Conservation (phyloP, 2,113 vertebrate species). For the Ictalurus furcatus region DNA sequence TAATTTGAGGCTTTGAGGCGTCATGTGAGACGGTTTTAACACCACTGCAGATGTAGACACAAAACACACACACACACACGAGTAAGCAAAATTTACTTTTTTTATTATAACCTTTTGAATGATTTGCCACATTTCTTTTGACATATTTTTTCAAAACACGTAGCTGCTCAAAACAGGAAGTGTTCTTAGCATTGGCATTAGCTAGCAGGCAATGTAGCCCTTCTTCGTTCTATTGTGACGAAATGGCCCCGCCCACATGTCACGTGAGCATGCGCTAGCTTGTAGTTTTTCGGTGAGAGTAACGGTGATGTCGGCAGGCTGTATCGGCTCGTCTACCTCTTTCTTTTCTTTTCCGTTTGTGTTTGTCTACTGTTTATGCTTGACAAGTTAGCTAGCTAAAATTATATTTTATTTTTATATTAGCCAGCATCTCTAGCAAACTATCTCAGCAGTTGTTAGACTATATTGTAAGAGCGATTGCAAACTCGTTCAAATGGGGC, state of each 20-base stretch:
- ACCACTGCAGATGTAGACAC: background rate
- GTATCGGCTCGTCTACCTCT: background rate
- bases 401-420: background rate
- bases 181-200: background rate
- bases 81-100: background rate
- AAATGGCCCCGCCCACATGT: background rate
- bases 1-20: background rate
- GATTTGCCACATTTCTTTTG: background rate
- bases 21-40: background rate
- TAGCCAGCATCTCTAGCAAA: background rate
- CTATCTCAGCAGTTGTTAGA: background rate
- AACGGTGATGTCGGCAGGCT: background rate
- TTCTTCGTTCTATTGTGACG: background rate
- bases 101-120: background rate
- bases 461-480: background rate
- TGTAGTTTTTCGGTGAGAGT: background rate
- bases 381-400: background rate
- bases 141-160: background rate
- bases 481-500: background rate
- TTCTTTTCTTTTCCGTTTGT: background rate
- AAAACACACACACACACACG: background rate
- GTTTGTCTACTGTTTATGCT: background rate
- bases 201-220: background rate
- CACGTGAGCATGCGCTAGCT: background rate
- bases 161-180: background rate